phyloP scores from a whole-genome alignment of 2,113 vertebrate species.

The Cheilinus undulatus region DNA sequence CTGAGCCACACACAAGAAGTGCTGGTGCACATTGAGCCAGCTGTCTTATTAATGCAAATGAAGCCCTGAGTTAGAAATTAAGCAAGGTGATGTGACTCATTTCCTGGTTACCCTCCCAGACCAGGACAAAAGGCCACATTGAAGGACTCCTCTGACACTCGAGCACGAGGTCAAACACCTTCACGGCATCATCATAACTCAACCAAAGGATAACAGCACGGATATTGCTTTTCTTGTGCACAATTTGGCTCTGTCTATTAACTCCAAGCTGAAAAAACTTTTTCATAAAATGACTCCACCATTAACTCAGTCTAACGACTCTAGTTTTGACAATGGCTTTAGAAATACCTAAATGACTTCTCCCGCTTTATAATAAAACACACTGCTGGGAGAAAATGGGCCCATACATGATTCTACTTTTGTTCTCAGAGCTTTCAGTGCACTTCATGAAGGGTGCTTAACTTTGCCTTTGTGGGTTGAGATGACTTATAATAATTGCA shows the following conservation, averaged over 20 bases:
- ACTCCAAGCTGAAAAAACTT: background rate
- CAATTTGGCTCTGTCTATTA: constrained; percentile 24
- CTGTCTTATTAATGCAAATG: constrained; percentile 25
- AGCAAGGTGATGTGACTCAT: constrained; percentile 18
- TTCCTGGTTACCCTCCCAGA: constrained; percentile 12
- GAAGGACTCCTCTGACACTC: background rate
- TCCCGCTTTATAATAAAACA: constrained; percentile 37
- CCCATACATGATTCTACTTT: constrained; percentile 55
- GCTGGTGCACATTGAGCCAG: background rate
- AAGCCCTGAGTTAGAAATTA: constrained; percentile 15
- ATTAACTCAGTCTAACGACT: constrained; percentile 32
- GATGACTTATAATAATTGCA: constrained; percentile 81
- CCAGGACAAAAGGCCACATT: background rate
- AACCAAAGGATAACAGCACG: background rate
- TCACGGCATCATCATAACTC: background rate
- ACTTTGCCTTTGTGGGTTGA: constrained; percentile 70
- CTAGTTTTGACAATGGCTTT: constrained; percentile 42
- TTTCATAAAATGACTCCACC: constrained; percentile 3
- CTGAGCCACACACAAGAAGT: constrained; percentile 15
- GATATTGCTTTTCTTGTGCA: background rate
- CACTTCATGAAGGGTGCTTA: constrained; percentile 74
- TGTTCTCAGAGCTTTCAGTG: constrained; percentile 66
- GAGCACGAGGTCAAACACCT: background rate
- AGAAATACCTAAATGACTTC: constrained; percentile 47
- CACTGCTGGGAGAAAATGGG: constrained; percentile 52